Conservation (phyloP, 2,888 invertebrate species). For the Quadriops clusia region DNA sequence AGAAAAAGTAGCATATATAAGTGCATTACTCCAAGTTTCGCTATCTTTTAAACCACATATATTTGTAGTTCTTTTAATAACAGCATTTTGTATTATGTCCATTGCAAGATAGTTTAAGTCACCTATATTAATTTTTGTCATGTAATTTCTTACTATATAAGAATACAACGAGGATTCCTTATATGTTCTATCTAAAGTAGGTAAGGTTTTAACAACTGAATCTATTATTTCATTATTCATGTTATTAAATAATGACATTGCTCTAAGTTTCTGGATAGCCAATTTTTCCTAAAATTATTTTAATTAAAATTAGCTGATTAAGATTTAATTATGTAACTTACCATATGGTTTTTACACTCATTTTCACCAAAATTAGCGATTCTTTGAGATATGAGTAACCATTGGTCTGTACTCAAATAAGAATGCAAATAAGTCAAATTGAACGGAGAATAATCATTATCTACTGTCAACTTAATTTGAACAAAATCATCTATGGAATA, state of each 20-base stretch:
- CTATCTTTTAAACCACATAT: too few species aligned
- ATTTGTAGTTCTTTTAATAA: too few species aligned
- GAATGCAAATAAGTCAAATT: constrained; percentile 31
- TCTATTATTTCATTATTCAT: constrained; percentile 22
- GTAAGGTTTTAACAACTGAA: constrained; percentile 22
- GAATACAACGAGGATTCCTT: constrained; percentile 26
- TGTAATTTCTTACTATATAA: constrained; percentile 24
- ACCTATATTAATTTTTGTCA: constrained; percentile 23
- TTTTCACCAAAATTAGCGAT: constrained; percentile 34
- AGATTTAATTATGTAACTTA: constrained; percentile 14
- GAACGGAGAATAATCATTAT: constrained; percentile 24
- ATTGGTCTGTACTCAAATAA: constrained; percentile 30
- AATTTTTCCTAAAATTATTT: constrained; percentile 28
- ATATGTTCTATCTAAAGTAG: constrained; percentile 22
- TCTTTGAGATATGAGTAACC: constrained; percentile 32
- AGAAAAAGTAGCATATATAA: too few species aligned
- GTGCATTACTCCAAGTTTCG: too few species aligned
- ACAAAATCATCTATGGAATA: constrained; percentile 22
- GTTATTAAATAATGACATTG: constrained; percentile 26
- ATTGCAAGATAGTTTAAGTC: constrained; percentile 14
- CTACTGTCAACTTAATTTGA: constrained; percentile 7
- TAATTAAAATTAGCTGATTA: background rate
- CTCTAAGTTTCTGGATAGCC: constrained; percentile 29
- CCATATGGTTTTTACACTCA: constrained; percentile 27
- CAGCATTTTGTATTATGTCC: constrained; percentile 14